These are phyloP conservation scores for Amphiprion percula DNA, from an alignment of 2,113 vertebrate genomes.

Conservation along the genomic window DNA sequence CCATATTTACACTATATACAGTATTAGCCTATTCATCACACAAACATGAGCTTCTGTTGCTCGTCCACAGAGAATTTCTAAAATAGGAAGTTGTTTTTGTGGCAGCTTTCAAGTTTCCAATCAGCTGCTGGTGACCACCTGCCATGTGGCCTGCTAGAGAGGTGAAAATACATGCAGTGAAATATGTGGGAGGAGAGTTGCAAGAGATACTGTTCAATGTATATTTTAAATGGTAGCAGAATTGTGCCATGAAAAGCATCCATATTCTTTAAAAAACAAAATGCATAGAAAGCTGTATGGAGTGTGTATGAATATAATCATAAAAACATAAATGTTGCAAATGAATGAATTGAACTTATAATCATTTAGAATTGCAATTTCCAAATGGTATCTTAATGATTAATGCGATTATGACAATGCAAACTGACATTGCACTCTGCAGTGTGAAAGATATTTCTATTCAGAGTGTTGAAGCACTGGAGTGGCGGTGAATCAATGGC, in stretches of 20 bases:
- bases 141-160: background rate
- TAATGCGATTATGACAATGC: no score
- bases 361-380: no score
- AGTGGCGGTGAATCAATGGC: background rate
- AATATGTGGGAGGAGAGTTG: no score
- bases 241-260: no score
- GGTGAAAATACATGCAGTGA: background rate
- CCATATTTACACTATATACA: slow-evolving; percentile 22
- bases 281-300: no score
- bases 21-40: slow-evolving; percentile 8
- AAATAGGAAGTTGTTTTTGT: slow-evolving; percentile 56
- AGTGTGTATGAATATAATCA: no score
- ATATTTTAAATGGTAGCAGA: background rate
- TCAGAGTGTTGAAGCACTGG: background rate
- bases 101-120: slow-evolving; percentile 52
- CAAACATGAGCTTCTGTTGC: slow-evolving; percentile 28
- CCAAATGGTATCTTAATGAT: no score
- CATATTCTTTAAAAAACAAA: no score
- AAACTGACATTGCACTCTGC: no score
- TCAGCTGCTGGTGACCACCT: slow-evolving; percentile 50
- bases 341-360: no score
- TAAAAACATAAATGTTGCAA: no score
- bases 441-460: no score
- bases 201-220: background rate
- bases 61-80: slow-evolving; percentile 45